Percentiles rank a stretch among this genome's conserved stretches.
Conservation (phyloP, 2,797 vertebrate genomes). For the Crenichthys baileyi region DNA sequence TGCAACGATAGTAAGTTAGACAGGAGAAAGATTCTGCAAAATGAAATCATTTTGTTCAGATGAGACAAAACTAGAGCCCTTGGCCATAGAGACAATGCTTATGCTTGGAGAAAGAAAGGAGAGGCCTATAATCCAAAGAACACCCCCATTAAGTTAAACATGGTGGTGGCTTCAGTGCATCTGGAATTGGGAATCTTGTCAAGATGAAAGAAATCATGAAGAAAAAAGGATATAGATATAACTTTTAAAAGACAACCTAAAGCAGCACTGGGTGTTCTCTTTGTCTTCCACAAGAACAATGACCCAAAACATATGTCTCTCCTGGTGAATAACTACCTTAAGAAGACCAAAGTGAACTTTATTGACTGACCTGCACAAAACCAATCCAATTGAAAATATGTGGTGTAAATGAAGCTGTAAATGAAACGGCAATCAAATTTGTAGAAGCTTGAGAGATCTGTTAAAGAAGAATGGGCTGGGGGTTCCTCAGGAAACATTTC, state of each 20-base stretch:
- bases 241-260: not conserved
- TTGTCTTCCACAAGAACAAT: not conserved
- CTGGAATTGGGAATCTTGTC: not conserved
- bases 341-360: not conserved
- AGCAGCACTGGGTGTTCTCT: not conserved
- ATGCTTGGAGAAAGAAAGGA: no score
- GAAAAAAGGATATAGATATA: not conserved
- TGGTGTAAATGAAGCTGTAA: not conserved
- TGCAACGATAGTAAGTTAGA: not conserved
- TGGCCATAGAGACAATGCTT: not conserved
- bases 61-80: not conserved
- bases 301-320: not conserved
- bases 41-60: not conserved
- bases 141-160: not conserved
- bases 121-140: not conserved
- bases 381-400: not conserved
- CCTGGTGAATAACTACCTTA: not conserved
- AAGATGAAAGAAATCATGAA: not conserved
- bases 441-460: no score
- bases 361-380: not conserved
- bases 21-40: not conserved
- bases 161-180: no score
- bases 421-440: no score
- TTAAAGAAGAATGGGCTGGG: no score
- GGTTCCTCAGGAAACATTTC: no score